Percentiles rank a stretch among this genome's conserved stretches.
Conservation (phyloP, 2,888 invertebrate species). For the Leptopilina syphax region DNA sequence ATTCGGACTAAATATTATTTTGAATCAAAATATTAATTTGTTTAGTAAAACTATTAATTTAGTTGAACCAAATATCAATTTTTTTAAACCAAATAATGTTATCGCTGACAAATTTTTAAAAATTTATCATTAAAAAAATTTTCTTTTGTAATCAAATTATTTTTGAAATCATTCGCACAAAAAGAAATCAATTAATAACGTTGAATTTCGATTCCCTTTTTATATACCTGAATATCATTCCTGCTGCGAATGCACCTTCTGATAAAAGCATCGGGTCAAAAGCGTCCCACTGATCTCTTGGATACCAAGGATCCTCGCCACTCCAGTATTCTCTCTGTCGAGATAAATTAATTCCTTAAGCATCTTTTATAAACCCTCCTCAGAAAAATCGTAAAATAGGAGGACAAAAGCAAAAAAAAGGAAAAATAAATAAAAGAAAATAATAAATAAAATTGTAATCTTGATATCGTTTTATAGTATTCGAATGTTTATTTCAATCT, state of each 20-base stretch:
- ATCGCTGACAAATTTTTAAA: too few relatives aligned
- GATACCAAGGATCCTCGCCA: slow-evolving; percentile 89
- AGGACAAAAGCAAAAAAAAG: background rate
- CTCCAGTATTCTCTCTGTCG: slow-evolving; percentile 83
- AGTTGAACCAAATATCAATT: too few relatives aligned
- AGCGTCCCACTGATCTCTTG: slow-evolving; percentile 94
- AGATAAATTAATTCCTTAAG: slow-evolving; percentile 29
- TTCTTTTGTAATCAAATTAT: too few relatives aligned
- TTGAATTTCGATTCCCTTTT: background rate
- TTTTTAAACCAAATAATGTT: too few relatives aligned
- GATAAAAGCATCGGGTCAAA: slow-evolving; percentile 97
- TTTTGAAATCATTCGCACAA: too few relatives aligned
- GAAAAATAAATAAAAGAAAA: too few relatives aligned
- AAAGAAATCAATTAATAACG: background rate
- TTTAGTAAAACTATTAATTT: too few relatives aligned
- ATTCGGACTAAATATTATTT: too few relatives aligned
- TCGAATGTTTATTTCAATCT: background rate
- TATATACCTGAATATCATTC: slow-evolving; percentile 91
- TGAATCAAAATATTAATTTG: too few relatives aligned
- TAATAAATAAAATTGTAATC: background rate
- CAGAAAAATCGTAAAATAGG: slow-evolving; percentile 13
- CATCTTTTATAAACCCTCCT: slow-evolving; percentile 5
- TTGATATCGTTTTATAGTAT: background rate
- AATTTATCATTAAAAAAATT: too few relatives aligned
- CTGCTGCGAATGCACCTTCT: slow-evolving; percentile 96